These are phyloP conservation scores for Malthinus seriepunctatus DNA, from an alignment of 2,888 invertebrate genomes.

Conservation along the genomic window DNA sequence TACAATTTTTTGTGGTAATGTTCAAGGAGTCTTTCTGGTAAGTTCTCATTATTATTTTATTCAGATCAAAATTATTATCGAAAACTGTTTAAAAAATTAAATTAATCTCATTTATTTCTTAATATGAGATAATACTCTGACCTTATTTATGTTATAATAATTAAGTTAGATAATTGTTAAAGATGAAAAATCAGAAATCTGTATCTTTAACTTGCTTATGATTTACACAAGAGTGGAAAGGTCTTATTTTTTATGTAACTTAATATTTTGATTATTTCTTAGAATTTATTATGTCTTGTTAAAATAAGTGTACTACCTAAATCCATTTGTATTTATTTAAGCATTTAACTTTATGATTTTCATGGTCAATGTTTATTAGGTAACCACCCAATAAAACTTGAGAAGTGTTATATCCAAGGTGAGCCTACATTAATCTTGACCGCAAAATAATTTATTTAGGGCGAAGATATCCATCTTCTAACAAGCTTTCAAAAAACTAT, in stretches of 20 bases:
- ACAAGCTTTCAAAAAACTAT: too few relatives aligned
- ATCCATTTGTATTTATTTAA: neutral
- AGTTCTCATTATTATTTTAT: neutral
- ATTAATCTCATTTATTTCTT: neutral
- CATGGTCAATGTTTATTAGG: conserved; percentile 1
- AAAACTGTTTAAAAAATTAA: neutral
- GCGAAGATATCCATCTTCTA: too few relatives aligned
- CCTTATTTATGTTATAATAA: too few relatives aligned
- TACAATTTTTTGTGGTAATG: too few relatives aligned
- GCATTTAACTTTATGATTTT: neutral
- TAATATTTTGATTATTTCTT: neutral
- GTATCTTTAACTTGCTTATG: neutral
- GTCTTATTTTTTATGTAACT: neutral
- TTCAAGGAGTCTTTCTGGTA: too few relatives aligned
- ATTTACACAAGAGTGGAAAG: neutral
- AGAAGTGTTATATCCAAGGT: neutral
- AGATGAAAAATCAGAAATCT: neutral
- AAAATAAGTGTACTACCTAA: neutral
- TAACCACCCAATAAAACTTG: neutral
- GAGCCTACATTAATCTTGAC: neutral
- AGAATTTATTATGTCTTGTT: neutral
- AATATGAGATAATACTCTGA: too few relatives aligned
- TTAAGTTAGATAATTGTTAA: too few relatives aligned
- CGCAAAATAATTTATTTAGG: neutral
- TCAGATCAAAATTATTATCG: neutral